These are phyloP conservation scores for Ia io DNA, from an alignment of 2,113 vertebrate genomes.

Conservation along the genomic window DNA sequence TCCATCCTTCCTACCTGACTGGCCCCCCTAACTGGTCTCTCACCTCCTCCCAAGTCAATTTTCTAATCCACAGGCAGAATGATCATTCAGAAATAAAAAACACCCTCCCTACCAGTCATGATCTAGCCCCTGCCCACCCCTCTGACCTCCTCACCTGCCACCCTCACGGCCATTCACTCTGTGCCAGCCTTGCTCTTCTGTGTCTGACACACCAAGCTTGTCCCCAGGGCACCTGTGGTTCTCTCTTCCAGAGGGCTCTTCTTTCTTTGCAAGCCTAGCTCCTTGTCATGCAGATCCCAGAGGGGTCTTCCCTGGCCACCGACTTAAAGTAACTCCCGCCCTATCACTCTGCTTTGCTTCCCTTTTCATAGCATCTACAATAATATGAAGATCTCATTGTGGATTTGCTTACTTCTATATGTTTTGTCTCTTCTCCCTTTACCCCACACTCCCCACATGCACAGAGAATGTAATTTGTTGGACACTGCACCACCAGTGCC, in stretches of 20 bases:
- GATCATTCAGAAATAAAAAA: background rate
- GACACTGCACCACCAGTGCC: background rate
- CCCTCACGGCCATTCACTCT: fast-evolving
- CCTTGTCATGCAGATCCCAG: background rate
- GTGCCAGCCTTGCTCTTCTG: background rate
- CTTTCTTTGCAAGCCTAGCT: background rate
- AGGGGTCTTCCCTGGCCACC: background rate
- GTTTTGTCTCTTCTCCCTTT: background rate
- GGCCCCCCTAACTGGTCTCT: background rate
- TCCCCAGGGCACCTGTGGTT: background rate
- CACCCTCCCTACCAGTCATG: background rate
- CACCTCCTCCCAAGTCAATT: background rate
- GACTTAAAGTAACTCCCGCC: background rate
- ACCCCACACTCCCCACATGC: background rate
- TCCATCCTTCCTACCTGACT: background rate
- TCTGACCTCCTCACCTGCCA: too few species aligned
- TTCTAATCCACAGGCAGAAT: background rate
- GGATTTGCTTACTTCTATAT: background rate
- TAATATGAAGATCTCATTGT: background rate
- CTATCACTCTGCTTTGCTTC: background rate
- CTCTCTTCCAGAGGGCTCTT: background rate
- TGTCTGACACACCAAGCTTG: background rate
- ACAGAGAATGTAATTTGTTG: background rate
- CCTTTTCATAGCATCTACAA: background rate
- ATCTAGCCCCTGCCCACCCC: background rate